Percentiles rank a stretch among this genome's conserved stretches.
Evolutionary conservation across 30 jellyfish, hydroid and myxozoan genomes (phyloP).

Genomic region (Aurelia aurita): DNA sequence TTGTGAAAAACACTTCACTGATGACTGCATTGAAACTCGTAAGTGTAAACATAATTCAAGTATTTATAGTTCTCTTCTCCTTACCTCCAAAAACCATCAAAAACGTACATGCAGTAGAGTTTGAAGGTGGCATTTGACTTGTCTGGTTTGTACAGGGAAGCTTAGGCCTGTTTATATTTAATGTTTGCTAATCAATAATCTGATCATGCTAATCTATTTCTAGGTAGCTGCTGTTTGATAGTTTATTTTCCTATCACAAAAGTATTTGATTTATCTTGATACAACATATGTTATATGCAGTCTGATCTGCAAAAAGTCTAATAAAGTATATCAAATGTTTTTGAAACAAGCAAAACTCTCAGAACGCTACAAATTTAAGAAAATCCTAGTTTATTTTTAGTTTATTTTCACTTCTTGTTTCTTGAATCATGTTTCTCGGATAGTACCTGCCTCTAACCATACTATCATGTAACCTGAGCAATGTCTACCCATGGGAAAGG

Average conservation of each 20-base stretch:
- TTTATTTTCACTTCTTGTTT: neutral
- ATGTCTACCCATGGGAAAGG: neutral
- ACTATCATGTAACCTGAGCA: neutral
- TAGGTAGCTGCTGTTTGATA: no score
- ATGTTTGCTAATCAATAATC: no score
- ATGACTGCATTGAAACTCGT: slow-evolving; percentile 13
- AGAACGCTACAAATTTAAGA: neutral
- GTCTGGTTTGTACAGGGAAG: neutral
- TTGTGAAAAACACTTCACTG: slow-evolving; percentile 38
- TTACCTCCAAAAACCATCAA: neutral
- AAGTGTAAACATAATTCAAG: neutral
- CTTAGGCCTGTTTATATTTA: no score
- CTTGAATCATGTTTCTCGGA: neutral
- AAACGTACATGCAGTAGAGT: no score
- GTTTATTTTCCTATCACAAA: no score
- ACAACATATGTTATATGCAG: no score
- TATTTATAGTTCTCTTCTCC: slow-evolving; percentile 5
- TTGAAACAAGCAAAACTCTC: neutral
- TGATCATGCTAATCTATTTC: no score
- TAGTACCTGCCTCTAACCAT: neutral
- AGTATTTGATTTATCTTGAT: no score
- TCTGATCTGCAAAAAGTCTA: no score
- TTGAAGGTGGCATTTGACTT: neutral
- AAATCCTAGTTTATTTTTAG: neutral
- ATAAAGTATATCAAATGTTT: no score